Evolutionary conservation across 2,797 vertebrate genomes (phyloP), one percentile per base, ranked within the genome.

Genomic region (Malacoraja senta): DNA sequence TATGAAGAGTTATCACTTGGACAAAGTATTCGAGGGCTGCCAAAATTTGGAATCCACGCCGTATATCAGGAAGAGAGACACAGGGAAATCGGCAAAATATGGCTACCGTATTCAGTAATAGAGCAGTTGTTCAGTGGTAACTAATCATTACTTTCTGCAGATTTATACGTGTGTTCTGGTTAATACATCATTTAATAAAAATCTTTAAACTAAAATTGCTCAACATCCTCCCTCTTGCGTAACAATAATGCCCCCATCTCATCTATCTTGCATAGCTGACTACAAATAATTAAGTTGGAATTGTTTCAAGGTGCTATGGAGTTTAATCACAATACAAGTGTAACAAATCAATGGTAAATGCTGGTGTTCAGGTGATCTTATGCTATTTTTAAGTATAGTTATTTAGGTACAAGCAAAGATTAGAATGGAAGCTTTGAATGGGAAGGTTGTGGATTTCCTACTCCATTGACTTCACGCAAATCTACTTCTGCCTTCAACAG

Each of bases 131-230:
- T 74, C 0, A 74, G 35, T 76, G 44, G 32, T 76, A 76, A 74
- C 71, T 74, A 26, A 74, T 17, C 58, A 86, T 86, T 88, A 88
- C 15, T 32, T 38, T 76, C 61, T 93, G 35, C 24, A 78, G 68
- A 12, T 76, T 71, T n/a, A 92, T 71, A 19, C 71, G 17, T 26
- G 32, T 76, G 77, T 29, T 21, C 26, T 13, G 9, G n/a, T 93
- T 76, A 32, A 79, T 77, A 53, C 76, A 35, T 32, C n/a, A 80
- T 63, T 63, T 1, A 68, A 53, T 13, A 68, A 26, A 24, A 53
- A 68, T 91, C 10, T 76, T 72, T 24, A 93, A 93, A 44, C 68
- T 93, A 44, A 93, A 77, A 74, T 61, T 72, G 71, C 10, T n/a
- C 6, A 63, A 63, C 15, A 19, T n/a, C 10, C 83, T 84, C 2